These are phyloP conservation scores for Torymus aiolomorphi DNA, from an alignment of 2,888 invertebrate genomes.

Conservation along the genomic window DNA sequence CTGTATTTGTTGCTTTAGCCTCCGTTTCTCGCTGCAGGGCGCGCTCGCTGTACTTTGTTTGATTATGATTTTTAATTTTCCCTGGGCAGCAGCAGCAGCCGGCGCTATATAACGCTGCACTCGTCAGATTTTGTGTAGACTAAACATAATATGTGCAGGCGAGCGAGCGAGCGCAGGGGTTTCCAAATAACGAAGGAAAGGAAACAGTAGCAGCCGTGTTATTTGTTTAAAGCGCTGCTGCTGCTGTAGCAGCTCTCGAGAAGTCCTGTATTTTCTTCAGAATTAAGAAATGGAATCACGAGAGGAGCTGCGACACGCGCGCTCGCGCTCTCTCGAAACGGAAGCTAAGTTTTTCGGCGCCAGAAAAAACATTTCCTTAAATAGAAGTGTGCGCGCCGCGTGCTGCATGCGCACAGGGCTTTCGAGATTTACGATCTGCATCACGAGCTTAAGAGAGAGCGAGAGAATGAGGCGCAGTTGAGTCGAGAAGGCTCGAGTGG, in stretches of 20 bases:
- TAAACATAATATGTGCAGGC: constrained; percentile 43
- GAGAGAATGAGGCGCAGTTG: no score
- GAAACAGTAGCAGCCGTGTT: constrained; percentile 12
- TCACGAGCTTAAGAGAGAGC: not conserved
- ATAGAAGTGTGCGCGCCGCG: constrained; percentile 29
- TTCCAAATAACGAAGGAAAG: constrained; percentile 16
- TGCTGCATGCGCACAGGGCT: not conserved
- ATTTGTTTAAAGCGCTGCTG: constrained; percentile 38
- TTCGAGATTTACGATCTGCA: not conserved
- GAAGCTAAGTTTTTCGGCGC: constrained; percentile 45
- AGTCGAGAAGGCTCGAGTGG: no score
- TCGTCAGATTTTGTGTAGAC: constrained; percentile 43
- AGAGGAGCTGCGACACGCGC: not conserved
- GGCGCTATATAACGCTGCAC: not conserved
- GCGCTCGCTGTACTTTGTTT: not conserved
- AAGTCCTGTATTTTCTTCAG: constrained; percentile 17
- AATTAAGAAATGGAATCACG: constrained; percentile 31
- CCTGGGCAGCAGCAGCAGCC: not conserved
- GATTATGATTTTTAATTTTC: constrained; percentile 1
- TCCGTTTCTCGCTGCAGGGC: no score
- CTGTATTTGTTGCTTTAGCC: no score
- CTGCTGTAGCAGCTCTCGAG: not conserved
- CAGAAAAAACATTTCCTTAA: constrained; percentile 46
- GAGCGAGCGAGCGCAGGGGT: no score
- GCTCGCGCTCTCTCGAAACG: not conserved